These are phyloP conservation scores for Vulpes ferrilata DNA, from an alignment of 2,113 vertebrate species.

Conservation along the genomic window DNA sequence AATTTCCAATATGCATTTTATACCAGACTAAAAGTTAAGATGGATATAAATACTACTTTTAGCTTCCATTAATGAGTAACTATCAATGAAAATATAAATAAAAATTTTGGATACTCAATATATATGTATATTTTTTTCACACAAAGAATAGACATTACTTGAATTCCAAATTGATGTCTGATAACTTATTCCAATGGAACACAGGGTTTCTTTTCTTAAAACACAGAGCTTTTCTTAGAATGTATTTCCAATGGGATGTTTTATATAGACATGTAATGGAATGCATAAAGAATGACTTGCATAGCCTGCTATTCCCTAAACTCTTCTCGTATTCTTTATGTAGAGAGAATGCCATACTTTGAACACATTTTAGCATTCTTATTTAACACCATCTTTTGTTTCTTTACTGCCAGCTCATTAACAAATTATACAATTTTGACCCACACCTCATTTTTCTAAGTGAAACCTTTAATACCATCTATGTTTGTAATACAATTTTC, in stretches of 20 bases:
- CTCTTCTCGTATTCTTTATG: slow-evolving; percentile 46
- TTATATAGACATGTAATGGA: slow-evolving; percentile 68
- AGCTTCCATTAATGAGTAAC: background rate
- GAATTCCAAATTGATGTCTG: slow-evolving; percentile 52
- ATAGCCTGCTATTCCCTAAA: slow-evolving; percentile 62
- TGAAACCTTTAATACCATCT: background rate
- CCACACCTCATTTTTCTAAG: background rate
- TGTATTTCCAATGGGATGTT: slow-evolving; percentile 64
- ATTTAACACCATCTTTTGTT: slow-evolving; percentile 64
- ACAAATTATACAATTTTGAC: slow-evolving; percentile 63
- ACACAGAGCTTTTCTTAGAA: slow-evolving; percentile 69
- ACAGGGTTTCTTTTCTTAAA: slow-evolving; percentile 76
- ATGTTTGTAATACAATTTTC: background rate
- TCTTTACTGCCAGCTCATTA: slow-evolving; percentile 54
- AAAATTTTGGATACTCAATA: background rate
- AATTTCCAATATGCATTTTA: background rate
- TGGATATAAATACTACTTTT: background rate
- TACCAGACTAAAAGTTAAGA: background rate
- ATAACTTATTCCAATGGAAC: slow-evolving; percentile 65
- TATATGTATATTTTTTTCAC: background rate
- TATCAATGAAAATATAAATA: background rate
- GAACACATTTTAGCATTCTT: slow-evolving; percentile 67
- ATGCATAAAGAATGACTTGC: slow-evolving; percentile 68
- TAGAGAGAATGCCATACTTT: slow-evolving; percentile 32
- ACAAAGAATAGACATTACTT: slow-evolving; percentile 25